Percentiles rank a stretch among this genome's conserved stretches.
Conservation (phyloP, 2,797 vertebrate species). For the Pipistrellus nathusii region DNA sequence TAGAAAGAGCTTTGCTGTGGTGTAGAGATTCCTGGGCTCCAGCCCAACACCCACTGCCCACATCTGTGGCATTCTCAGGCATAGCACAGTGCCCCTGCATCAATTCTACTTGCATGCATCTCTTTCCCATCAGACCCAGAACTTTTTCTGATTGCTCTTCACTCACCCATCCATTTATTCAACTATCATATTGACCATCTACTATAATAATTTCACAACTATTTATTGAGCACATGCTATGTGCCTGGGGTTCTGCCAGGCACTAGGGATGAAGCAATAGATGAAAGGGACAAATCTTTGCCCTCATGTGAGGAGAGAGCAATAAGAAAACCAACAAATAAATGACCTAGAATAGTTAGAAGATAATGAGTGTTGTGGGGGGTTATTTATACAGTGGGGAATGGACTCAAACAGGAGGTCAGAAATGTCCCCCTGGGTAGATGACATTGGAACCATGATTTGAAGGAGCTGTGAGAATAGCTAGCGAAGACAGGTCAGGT, state of each 20-base stretch:
- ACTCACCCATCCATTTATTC: neutral
- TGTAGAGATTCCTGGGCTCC: fast-evolving
- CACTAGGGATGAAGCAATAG: neutral
- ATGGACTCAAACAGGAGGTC: neutral
- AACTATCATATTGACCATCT: neutral
- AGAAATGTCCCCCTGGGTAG: neutral
- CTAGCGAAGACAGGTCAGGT: neutral
- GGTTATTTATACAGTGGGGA: neutral
- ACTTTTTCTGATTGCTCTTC: neutral
- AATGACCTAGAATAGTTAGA: neutral
- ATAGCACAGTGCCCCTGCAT: fast-evolving
- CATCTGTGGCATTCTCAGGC: neutral
- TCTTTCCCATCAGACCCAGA: neutral
- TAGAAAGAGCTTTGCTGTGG: neutral
- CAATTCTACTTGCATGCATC: fast-evolving
- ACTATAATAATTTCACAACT: too few species aligned
- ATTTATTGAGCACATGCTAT: neutral
- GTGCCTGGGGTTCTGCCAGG: neutral
- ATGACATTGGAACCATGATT: neutral
- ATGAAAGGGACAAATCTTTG: too few species aligned
- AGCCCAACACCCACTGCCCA: neutral
- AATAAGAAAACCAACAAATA: neutral
- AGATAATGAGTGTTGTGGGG: neutral
- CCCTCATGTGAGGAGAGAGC: neutral
- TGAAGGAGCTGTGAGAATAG: neutral